A percentile compares a stretch with the other conserved stretches of the same genome.
Evolutionary conservation across 2,797 vertebrate genomes (phyloP).

Genomic region (Microchirus variegatus): DNA sequence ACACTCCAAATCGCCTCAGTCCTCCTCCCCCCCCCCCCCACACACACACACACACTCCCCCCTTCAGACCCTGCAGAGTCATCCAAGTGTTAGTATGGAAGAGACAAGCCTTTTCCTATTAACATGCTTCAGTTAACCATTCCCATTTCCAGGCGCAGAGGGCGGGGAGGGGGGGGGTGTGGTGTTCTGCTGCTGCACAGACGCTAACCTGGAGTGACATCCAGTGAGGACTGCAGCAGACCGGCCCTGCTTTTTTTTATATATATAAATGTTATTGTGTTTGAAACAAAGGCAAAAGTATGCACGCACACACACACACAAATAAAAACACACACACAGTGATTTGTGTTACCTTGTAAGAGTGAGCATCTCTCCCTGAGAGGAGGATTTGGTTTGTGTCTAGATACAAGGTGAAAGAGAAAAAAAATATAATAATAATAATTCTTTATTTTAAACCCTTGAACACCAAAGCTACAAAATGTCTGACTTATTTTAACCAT

Average conservation of each 20-base stretch:
- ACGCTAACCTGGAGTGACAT: constrained; percentile 91
- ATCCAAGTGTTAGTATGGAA: constrained; percentile 96
- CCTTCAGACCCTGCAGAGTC: constrained; percentile 85
- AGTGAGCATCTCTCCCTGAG: no score
- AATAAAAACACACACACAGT: constrained; percentile 31
- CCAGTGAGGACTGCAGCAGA: constrained; percentile 80
- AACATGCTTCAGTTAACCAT: constrained; percentile 93
- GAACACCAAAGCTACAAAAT: no score
- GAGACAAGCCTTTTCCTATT: constrained; percentile 95
- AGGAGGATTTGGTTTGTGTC: no score
- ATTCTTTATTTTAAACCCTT: no score
- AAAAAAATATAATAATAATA: no score
- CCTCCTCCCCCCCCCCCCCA: constrained; percentile 79
- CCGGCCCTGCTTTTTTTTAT: constrained; percentile 51
- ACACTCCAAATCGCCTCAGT: constrained; percentile 85
- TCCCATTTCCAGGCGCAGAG: constrained; percentile 83
- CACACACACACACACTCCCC: neutral
- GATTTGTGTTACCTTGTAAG: constrained; percentile 59
- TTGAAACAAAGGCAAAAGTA: constrained; percentile 74
- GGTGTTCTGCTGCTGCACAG: constrained; percentile 79
- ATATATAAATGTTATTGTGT: constrained; percentile 80
- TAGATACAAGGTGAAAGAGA: no score
- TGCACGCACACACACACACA: constrained; percentile 34
- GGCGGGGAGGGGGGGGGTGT: neutral
- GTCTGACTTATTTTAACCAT: no score